Conservation (phyloP, 2,797 vertebrate genomes). For the Xenops minutus region DNA sequence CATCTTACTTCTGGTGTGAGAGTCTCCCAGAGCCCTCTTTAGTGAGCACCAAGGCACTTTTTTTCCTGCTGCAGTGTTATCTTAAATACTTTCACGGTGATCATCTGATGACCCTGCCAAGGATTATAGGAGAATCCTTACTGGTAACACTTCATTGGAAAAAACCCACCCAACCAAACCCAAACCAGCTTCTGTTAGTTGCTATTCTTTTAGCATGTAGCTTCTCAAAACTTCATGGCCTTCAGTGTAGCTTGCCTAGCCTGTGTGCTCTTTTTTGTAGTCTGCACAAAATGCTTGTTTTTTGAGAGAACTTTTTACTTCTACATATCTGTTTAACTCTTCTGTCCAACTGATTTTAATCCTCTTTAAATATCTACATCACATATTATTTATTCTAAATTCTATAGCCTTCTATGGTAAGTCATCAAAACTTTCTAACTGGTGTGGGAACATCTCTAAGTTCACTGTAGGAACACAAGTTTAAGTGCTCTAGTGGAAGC, state of each 20-base stretch:
- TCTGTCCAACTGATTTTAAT: background rate
- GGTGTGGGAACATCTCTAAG: background rate
- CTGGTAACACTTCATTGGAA: background rate
- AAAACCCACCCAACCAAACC: fast-evolving
- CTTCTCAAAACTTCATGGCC: background rate
- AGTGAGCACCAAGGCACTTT: background rate
- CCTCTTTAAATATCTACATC: fast-evolving
- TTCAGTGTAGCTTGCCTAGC: background rate
- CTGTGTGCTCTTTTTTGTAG: background rate
- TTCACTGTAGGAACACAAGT: background rate
- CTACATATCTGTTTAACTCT: background rate
- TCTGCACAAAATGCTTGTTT: background rate
- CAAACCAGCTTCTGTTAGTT: background rate
- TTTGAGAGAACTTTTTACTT: background rate
- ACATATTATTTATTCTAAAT: background rate
- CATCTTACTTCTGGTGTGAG: background rate
- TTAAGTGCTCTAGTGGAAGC: background rate
- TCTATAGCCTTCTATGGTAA: background rate
- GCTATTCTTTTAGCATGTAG: background rate
- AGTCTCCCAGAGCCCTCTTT: background rate
- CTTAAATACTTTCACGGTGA: background rate
- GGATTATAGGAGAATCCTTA: background rate
- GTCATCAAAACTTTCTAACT: background rate
- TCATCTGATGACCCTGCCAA: background rate
- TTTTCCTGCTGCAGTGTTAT: background rate